Evolutionary conservation across 2,888 invertebrate species (phyloP).

Genomic region (Chesias legatella): DNA sequence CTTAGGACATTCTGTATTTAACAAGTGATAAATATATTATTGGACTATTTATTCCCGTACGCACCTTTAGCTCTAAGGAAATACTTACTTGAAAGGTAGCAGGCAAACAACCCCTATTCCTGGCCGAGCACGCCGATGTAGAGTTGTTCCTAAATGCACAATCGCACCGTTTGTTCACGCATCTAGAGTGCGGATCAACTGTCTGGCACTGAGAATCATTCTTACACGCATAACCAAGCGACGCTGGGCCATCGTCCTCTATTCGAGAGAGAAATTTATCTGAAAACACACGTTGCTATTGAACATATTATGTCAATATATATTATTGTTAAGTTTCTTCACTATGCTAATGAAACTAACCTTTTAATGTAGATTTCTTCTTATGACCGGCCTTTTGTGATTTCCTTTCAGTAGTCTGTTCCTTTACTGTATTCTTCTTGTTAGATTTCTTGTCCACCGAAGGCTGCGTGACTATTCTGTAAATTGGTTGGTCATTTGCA

Average conservation of each 20-base stretch:
- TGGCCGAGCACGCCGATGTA: constrained; percentile 84
- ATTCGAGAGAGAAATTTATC: constrained; percentile 67
- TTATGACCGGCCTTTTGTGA: constrained; percentile 64
- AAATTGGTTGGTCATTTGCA: constrained; percentile 72
- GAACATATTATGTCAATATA: too few relatives aligned
- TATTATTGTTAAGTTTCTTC: too few relatives aligned
- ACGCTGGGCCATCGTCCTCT: constrained; percentile 79
- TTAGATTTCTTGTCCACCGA: constrained; percentile 64
- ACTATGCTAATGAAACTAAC: constrained; percentile 34
- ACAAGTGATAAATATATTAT: too few relatives aligned
- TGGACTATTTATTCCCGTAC: too few relatives aligned
- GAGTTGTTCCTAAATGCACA: constrained; percentile 82
- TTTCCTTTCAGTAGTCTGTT: constrained; percentile 45
- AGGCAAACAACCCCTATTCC: constrained; percentile 88
- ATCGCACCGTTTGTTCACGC: constrained; percentile 88
- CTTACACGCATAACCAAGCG: constrained; percentile 88
- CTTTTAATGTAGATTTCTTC: constrained; percentile 73
- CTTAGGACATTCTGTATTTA: too few relatives aligned
- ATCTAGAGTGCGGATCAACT: constrained; percentile 88
- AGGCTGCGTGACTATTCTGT: constrained; percentile 72
- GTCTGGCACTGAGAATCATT: constrained; percentile 89
- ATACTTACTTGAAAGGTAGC: constrained; percentile 89
- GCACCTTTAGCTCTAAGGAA: too few relatives aligned
- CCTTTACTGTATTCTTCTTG: constrained; percentile 60
- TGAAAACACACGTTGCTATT: constrained; percentile 32